Conservation (phyloP, 2,113 vertebrate genomes). For the Xenotilapia longispinis region DNA sequence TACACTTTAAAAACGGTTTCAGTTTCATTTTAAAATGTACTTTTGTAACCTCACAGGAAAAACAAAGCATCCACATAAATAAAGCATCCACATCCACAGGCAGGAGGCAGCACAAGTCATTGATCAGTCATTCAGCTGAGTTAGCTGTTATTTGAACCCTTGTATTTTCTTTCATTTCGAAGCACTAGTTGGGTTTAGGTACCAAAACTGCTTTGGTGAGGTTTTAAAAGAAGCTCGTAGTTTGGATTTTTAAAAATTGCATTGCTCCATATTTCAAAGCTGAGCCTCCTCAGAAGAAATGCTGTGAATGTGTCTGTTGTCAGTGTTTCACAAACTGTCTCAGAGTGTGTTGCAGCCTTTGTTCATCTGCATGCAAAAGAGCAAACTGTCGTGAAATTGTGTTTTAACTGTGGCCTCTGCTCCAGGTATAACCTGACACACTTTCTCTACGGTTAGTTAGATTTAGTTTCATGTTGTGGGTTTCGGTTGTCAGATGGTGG, state of each 20-base stretch:
- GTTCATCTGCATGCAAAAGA: background rate
- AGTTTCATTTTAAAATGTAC: background rate
- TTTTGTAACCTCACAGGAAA: background rate
- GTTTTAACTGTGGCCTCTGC: background rate
- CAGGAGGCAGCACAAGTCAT: background rate
- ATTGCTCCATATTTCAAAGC: background rate
- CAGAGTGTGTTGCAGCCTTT: accelerated
- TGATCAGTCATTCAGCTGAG: background rate
- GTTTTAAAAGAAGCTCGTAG: accelerated
- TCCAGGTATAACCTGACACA: background rate
- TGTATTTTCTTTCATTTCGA: background rate
- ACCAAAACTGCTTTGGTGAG: background rate
- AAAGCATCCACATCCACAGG: background rate
- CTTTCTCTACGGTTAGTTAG: background rate
- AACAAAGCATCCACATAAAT: background rate
- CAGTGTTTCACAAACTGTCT: background rate
- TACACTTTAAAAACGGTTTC: background rate
- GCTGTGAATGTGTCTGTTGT: background rate
- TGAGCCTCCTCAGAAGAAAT: background rate
- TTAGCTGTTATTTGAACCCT: background rate
- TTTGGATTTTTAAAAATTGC: background rate
- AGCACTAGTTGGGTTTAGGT: accelerated
- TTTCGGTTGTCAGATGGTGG: background rate
- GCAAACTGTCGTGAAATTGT: accelerated
- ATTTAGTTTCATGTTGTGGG: background rate